These are phyloP conservation scores for Tringa solitaria DNA, from an alignment of 2,113 vertebrate species.

Conservation along the genomic window DNA sequence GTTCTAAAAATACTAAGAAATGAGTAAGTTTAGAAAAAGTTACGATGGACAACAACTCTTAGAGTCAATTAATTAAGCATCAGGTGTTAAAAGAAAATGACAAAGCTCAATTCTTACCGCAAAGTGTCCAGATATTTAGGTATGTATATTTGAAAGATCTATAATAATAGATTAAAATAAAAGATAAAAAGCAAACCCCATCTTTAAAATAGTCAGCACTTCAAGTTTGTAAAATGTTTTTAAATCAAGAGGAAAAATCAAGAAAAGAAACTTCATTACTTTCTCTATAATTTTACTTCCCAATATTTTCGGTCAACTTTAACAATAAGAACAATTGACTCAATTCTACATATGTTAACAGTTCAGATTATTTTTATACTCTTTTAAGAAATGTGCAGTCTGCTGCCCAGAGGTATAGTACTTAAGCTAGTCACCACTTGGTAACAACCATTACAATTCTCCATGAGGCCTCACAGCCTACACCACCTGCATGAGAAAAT, in stretches of 20 bases:
- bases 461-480: background rate
- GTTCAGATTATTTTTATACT: background rate
- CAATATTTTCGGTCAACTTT: background rate
- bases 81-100: background rate
- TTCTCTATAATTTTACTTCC: background rate
- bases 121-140: background rate
- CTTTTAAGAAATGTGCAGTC: background rate
- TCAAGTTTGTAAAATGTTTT: background rate
- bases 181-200: background rate
- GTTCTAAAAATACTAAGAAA: background rate
- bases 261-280: background rate
- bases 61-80: background rate
- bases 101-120: background rate
- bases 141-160: background rate
- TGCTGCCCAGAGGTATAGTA: background rate
- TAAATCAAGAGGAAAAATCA: background rate
- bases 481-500: background rate
- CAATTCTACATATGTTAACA: background rate
- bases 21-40: background rate
- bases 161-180: background rate
- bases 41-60: background rate
- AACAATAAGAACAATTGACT: background rate
- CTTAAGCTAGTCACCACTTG: background rate
- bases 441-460: background rate
- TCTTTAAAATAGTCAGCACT: background rate